These are phyloP conservation scores for Himalopsyche anomala DNA, from an alignment of 2,888 invertebrate species.

Conservation along the genomic window DNA sequence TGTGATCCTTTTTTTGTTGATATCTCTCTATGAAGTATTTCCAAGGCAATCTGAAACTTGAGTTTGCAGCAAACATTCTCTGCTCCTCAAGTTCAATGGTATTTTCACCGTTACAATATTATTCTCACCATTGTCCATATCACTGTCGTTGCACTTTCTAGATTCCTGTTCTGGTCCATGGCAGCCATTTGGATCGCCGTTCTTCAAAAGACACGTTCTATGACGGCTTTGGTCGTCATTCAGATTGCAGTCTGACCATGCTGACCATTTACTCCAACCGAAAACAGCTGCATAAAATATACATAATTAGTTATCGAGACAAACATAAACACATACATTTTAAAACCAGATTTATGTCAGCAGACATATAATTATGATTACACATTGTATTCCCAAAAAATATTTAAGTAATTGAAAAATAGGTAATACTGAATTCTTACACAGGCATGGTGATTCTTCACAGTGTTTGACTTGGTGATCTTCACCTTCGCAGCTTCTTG, in stretches of 20 bases:
- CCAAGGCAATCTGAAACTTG: too few relatives aligned
- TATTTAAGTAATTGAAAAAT: too few relatives aligned
- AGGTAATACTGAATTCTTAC: slow-evolving; percentile 69
- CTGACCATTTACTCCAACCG: slow-evolving; percentile 87
- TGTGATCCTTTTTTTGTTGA: too few relatives aligned
- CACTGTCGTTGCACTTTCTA: slow-evolving; percentile 76
- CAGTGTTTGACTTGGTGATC: slow-evolving; percentile 82
- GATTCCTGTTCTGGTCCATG: slow-evolving; percentile 83
- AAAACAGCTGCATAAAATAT: slow-evolving; percentile 75
- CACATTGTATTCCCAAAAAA: too few relatives aligned
- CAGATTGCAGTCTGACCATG: slow-evolving; percentile 82
- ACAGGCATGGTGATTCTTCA: slow-evolving; percentile 82
- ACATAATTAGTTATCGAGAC: slow-evolving; percentile 65
- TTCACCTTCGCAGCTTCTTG: slow-evolving; percentile 80
- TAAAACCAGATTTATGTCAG: too few relatives aligned
- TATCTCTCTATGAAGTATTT: too few relatives aligned
- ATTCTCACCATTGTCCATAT: slow-evolving; percentile 51
- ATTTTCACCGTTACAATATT: too few relatives aligned
- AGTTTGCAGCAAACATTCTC: too few relatives aligned
- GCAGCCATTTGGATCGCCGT: slow-evolving; percentile 79
- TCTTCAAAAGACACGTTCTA: slow-evolving; percentile 79
- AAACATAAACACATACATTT: too few relatives aligned
- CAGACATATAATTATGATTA: too few relatives aligned
- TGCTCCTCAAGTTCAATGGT: too few relatives aligned
- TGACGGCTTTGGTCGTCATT: slow-evolving; percentile 83